phyloP scores from a whole-genome alignment of 2,797 vertebrate genomes.

The Limnodromus scolopaceus region DNA sequence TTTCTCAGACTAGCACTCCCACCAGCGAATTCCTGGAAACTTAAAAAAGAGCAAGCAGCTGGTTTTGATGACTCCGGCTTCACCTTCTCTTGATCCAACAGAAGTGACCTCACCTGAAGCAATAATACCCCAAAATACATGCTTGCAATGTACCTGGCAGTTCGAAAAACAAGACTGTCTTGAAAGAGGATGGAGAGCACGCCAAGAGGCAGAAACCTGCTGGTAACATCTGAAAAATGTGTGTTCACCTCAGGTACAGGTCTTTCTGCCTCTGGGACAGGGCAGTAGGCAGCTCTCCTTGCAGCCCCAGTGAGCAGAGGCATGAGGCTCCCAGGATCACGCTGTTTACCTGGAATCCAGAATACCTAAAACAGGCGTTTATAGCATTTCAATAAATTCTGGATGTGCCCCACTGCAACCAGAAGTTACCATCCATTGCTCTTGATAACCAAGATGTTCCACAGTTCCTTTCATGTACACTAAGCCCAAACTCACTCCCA shows the following conservation, averaged over 20 bases:
- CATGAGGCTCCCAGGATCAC: too few relatives aligned
- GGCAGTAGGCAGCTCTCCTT: not conserved
- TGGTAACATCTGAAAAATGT: not conserved
- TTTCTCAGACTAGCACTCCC: not conserved
- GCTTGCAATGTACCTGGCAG: not conserved
- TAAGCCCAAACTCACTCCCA: not conserved
- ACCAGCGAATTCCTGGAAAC: not conserved
- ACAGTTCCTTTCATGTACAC: not conserved
- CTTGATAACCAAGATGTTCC: not conserved
- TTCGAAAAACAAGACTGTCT: not conserved
- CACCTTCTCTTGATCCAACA: not conserved
- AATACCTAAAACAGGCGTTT: not conserved
- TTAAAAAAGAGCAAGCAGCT: not conserved
- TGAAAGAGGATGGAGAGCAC: not conserved
- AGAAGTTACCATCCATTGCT: not conserved
- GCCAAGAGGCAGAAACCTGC: not conserved
- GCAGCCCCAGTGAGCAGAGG: rapidly evolving
- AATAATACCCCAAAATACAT: not conserved
- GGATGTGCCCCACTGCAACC: not conserved
- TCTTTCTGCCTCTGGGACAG: not conserved
- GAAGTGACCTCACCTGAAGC: not conserved
- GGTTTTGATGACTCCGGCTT: not conserved
- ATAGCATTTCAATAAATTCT: not conserved
- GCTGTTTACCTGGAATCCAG: not conserved
- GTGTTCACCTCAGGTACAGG: not conserved